Evolutionary conservation across 1,140 invertebrate species (phyloP), one percentile per base, ranked within the genome.

Genomic region (Lepidurus packardi): DNA sequence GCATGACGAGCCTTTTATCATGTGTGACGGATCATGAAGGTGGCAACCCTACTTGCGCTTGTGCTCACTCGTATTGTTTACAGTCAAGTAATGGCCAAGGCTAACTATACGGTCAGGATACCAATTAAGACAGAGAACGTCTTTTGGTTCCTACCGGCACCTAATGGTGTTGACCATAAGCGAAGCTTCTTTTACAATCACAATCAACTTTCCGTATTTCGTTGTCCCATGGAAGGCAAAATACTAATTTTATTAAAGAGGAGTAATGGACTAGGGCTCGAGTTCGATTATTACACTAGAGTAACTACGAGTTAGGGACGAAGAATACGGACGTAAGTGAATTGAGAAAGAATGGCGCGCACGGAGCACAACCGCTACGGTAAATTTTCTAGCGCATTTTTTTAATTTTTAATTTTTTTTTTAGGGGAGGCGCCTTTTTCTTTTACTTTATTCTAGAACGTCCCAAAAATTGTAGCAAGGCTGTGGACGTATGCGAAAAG

Each of bases 201-300:
- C 34, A 65, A 65, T 65, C 16, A 65, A 65, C 16, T 65, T 65
- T 47, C 13, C 13, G 53, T 65, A 16, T 65, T 65, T 65, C 53
- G 53, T 65, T 65, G 53, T 65, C 53, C 53, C 53, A n/a, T n/a
- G 21, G 53, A 65, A 65, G 53, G 53, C 53, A 65, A 65, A 65
- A 65, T 65, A 65, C 16, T 65, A 16, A 21, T 65, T 13, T 65
- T 16, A 65, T 65, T 65, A 7, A 65, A 65, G 34, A 65, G 53
- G 13, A 65, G 53, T 65, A 65, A 65, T 65, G 53, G 53, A 65
- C 53, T n/a, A 65, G 53, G 21, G 1, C 16, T 16, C 21, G 53
- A 65, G 21, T 65, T 65, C 16, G 53, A 65, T 21, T 65, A 13
- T 21, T 65, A 65, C 13, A 13, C 16, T 65, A 11, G 21, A 65